Base-by-base conservation (phyloP, 2,888 invertebrate genomes). In the Liodrosophila aerea region DNA sequence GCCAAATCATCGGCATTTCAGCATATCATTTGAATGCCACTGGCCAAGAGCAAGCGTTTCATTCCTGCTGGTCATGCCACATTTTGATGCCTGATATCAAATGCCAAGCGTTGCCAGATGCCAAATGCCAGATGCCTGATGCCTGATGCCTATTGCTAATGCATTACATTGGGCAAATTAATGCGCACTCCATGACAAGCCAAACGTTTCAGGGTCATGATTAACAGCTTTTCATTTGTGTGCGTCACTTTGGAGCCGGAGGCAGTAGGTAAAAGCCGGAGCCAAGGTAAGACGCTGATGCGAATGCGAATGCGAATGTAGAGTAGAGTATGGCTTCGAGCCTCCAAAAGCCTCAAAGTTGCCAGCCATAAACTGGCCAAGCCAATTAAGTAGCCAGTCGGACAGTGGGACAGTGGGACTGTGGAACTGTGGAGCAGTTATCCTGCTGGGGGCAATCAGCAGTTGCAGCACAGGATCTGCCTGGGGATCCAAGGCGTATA, bases 1-100 rank as follows among this genome's bases (percentile, higher is more conserved):
- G 64, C 46, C 63, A 61, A 71, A 64, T 62, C 2, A 13, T 9
- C 16, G 11, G 57, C 22, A 22, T 63, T 76, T 78, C 54, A 46
- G 50, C 56, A 60, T 62, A 66, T 76, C 77, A 67, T 81, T 81
- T 76, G 57, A 73, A 73, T 59, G 41, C 27, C 47, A 37, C 29
- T 30, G n/a, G 7, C 12, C 34, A 34, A 1, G 7, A 13, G 12
- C 13, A 13, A 5, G 46, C 51, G 45, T 59, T 22, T 22, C 22
- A 22, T 76, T 76, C 59, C 76, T 73, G 84, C 73, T 62, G 85
- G 85, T 84, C 78, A 78, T 73, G 60, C 70, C 49, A 49, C 62
- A 54, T 62, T 33, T 47, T 27, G 39, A 52, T 15, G 39, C 27
- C 39, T 15, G 37, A 39, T 7, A 18, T 9, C 58, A n/a, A 15